These are phyloP conservation scores for Drosophila kikkawai DNA, from an alignment of 1,140 invertebrate species.

Conservation along the genomic window DNA sequence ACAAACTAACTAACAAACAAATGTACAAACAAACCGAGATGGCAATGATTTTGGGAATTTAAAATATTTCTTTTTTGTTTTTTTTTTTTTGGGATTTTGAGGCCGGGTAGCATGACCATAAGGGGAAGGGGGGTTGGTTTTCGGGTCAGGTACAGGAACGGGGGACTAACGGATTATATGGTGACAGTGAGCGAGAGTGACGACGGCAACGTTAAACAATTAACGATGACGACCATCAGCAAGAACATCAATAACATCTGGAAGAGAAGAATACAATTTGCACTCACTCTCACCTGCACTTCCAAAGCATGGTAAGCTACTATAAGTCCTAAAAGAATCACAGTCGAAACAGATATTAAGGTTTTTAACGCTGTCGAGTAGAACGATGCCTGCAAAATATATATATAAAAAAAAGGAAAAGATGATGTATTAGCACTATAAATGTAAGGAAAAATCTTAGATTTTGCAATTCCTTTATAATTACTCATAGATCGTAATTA, in stretches of 20 bases:
- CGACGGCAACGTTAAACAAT: slow-evolving; percentile 81
- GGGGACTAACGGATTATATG: slow-evolving; percentile 23
- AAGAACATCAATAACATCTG: slow-evolving; percentile 75
- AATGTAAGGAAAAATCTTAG: neutral
- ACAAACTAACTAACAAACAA: slow-evolving; percentile 38
- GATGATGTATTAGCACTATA: neutral
- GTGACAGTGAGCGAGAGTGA: slow-evolving; percentile 65
- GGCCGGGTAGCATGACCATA: slow-evolving; percentile 22
- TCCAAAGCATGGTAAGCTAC: slow-evolving; percentile 99
- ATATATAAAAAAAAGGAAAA: neutral
- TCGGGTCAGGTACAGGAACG: neutral
- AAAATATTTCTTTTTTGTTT: no score
- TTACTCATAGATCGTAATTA: neutral
- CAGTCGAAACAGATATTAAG: slow-evolving; percentile 98
- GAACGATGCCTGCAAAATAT: slow-evolving; percentile 92
- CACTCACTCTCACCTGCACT: slow-evolving; percentile 94
- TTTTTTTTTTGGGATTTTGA: neutral
- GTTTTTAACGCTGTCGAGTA: slow-evolving; percentile 99
- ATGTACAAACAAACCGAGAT: slow-evolving; percentile 52
- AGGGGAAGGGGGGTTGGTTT: neutral
- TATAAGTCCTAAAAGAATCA: slow-evolving; percentile 99
- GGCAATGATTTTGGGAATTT: slow-evolving; percentile 33
- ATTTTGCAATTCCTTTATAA: neutral
- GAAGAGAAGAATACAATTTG: slow-evolving; percentile 79
- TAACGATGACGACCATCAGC: slow-evolving; percentile 82